A percentile compares a stretch with the other conserved stretches of the same genome.
phyloP scores from a whole-genome alignment of 2,888 invertebrate species.

The Bhutanitis thaidina region DNA sequence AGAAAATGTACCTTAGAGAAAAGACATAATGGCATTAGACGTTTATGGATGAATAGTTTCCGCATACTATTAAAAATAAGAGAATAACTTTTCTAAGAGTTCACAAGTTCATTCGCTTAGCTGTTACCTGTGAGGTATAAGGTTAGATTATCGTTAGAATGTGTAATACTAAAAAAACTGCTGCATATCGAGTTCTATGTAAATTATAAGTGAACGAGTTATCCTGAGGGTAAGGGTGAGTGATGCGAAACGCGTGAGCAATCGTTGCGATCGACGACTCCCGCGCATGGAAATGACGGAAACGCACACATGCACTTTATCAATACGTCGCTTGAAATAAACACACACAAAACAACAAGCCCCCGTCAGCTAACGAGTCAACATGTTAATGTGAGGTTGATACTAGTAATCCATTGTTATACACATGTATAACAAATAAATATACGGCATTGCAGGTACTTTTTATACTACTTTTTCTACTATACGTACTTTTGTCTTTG shows the following conservation, averaged over 20 bases:
- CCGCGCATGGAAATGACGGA: constrained; percentile 70
- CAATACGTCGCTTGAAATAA: constrained; percentile 23
- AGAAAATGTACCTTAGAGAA: no score
- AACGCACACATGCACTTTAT: constrained; percentile 42
- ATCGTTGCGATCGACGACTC: constrained; percentile 73
- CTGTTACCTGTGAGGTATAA: constrained; percentile 8
- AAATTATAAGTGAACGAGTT: constrained; percentile 70
- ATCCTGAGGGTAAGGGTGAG: constrained; percentile 66
- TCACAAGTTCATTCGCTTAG: constrained; percentile 20
- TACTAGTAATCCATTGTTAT: constrained; percentile 62
- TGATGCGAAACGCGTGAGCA: constrained; percentile 79
- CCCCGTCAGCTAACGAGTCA: constrained; percentile 15
- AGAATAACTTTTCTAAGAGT: constrained; percentile 1
- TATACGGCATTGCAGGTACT: constrained; percentile 42
- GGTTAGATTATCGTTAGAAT: constrained; percentile 59
- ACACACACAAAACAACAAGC: constrained; percentile 26
- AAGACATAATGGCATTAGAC: no score
- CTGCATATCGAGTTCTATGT: constrained; percentile 62
- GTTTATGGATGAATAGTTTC: no score
- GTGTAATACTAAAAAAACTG: constrained; percentile 40
- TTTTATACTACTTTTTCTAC: constrained; percentile 44
- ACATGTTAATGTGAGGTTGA: constrained; percentile 29
- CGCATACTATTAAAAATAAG: no score
- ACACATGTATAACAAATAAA: constrained; percentile 58
- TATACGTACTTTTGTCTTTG: constrained; percentile 37